Conservation (phyloP, 2,888 invertebrate genomes). For the Crepidodera aurea region DNA sequence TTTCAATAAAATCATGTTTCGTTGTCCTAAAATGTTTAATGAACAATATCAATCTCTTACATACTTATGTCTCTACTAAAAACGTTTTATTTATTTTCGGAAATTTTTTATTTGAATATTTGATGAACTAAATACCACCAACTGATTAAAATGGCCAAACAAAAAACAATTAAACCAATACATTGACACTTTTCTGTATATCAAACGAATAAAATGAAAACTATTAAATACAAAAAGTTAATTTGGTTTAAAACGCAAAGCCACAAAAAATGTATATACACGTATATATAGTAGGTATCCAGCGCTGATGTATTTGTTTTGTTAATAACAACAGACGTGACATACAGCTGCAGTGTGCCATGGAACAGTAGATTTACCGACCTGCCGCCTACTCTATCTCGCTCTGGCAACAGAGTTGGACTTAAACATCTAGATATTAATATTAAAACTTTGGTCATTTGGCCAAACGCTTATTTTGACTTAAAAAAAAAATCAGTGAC, state of each 20-base stretch:
- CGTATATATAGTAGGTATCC: constrained; percentile 9
- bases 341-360: constrained; percentile 40
- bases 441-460: no score
- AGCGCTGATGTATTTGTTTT: constrained; percentile 40
- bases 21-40: no score
- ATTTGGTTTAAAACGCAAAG: constrained; percentile 16
- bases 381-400: constrained; percentile 34
- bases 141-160: no score
- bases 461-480: no score
- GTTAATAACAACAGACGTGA: constrained; percentile 42
- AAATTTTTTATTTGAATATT: no score
- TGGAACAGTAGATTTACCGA: constrained; percentile 39
- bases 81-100: no score
- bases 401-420: neutral
- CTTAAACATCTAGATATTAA: neutral
- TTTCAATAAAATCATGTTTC: no score
- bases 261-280: constrained; percentile 25
- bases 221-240: constrained; percentile 26
- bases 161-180: constrained; percentile 7
- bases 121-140: no score
- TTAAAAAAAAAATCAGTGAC: no score
- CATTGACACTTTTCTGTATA: constrained; percentile 10
- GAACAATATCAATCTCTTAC: no score
- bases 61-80: no score
- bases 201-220: constrained; percentile 14